These are phyloP conservation scores for Pelobates cultripes DNA, from an alignment of 2,797 vertebrate genomes.

Conservation along the genomic window DNA sequence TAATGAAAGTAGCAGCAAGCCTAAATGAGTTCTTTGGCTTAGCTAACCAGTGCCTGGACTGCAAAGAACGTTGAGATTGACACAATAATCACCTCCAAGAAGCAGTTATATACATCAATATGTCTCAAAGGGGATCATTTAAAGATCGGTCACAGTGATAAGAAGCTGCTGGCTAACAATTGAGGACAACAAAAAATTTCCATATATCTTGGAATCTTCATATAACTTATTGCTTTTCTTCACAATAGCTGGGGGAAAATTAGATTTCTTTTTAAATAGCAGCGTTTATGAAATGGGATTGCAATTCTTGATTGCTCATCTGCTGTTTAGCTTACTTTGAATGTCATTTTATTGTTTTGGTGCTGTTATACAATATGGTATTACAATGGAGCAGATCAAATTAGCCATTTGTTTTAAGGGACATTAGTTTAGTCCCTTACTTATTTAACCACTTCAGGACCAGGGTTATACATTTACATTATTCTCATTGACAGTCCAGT, in stretches of 20 bases:
- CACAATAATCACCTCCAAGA: constrained; percentile 38
- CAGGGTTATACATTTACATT: too few relatives aligned
- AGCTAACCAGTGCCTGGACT: constrained; percentile 39
- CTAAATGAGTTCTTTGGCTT: constrained; percentile 52
- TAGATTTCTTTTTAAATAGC: background rate
- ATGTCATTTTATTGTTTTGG: constrained; percentile 19
- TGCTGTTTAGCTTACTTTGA: constrained; percentile 22
- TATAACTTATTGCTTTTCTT: constrained; percentile 39
- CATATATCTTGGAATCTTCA: constrained; percentile 18
- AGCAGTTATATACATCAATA: constrained; percentile 44
- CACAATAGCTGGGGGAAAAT: constrained; percentile 27
- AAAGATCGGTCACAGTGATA: constrained; percentile 44
- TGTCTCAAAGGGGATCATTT: constrained; percentile 46
- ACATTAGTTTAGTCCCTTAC: too few relatives aligned
- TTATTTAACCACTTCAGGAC: too few relatives aligned
- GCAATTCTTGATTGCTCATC: background rate
- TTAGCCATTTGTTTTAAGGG: too few relatives aligned
- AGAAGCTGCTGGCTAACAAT: constrained; percentile 40
- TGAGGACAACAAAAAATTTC: constrained; percentile 38
- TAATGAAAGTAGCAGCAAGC: constrained; percentile 52
- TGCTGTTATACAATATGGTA: background rate
- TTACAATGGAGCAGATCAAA: background rate
- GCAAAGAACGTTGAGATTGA: constrained; percentile 41
- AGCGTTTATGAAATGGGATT: background rate
- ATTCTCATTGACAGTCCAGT: too few relatives aligned